phyloP scores from a whole-genome alignment of 2,888 invertebrate species.

The Synanthedon andrenaeformis region DNA sequence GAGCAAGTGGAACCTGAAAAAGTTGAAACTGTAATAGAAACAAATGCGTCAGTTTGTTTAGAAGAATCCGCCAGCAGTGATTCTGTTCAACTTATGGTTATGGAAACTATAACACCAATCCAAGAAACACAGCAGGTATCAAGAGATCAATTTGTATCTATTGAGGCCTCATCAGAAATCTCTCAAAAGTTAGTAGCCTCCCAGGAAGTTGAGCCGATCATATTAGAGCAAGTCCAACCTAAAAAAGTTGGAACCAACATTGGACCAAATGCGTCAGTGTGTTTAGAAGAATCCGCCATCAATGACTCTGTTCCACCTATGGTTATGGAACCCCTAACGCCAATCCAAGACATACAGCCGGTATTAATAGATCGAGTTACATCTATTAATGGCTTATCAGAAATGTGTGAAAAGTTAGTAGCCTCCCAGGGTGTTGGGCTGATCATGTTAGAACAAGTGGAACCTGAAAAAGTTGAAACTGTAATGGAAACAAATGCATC shows the following conservation, averaged over 20 bases:
- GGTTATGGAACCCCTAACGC: background rate
- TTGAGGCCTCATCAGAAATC: background rate
- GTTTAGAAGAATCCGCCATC: background rate
- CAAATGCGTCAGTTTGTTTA: too few relatives aligned
- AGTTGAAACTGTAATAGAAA: too few relatives aligned
- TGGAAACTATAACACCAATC: background rate
- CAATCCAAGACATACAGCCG: background rate
- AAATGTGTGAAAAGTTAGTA: background rate
- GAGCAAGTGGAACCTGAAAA: background rate
- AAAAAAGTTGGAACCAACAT: background rate
- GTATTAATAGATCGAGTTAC: background rate
- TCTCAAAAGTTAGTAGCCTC: background rate
- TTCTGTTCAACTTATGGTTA: background rate
- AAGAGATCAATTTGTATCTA: background rate
- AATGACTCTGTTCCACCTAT: background rate
- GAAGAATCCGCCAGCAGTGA: too few relatives aligned
- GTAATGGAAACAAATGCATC: too few relatives aligned
- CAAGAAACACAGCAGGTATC: background rate
- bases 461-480: background rate
- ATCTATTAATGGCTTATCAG: background rate
- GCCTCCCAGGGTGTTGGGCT: background rate
- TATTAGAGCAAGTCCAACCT: background rate
- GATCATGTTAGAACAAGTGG: background rate
- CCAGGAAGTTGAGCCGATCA: background rate
- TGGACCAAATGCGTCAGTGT: background rate